These are phyloP conservation scores for Rhyacichthys aspro DNA, from an alignment of 2,797 vertebrate species.

Conservation along the genomic window DNA sequence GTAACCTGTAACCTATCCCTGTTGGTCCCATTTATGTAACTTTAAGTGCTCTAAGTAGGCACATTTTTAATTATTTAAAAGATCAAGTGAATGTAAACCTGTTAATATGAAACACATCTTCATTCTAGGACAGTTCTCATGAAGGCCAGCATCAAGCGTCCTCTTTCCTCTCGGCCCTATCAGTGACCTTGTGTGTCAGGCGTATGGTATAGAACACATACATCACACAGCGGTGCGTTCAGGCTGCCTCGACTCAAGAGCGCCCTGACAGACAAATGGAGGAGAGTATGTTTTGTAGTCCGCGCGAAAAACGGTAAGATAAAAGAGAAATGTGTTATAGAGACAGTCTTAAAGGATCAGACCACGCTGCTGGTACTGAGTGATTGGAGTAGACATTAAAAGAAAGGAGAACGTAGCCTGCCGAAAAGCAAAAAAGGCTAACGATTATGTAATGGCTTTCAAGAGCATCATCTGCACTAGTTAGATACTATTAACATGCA, in stretches of 20 bases:
- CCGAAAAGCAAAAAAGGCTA: slow-evolving; percentile 4
- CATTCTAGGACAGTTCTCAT: slow-evolving; percentile 1
- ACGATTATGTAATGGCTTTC: slow-evolving; percentile 35
- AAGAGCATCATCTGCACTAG: slow-evolving; percentile 30
- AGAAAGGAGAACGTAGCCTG: slow-evolving; percentile 20
- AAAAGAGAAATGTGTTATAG: slow-evolving; percentile 10
- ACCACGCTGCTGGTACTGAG: slow-evolving; percentile 36
- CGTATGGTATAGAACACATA: slow-evolving; percentile 37
- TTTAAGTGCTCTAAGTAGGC: slow-evolving; percentile 5
- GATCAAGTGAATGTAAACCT: not conserved
- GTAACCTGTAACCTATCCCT: slow-evolving; percentile 6
- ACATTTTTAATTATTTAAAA: slow-evolving; percentile 28
- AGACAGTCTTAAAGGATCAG: slow-evolving; percentile 6
- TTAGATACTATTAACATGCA: slow-evolving; percentile 31
- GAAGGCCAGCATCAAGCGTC: slow-evolving; percentile 24
- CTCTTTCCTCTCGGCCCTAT: slow-evolving; percentile 31
- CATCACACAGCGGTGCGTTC: slow-evolving; percentile 35
- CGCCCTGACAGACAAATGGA: slow-evolving; percentile 24
- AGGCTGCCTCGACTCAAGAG: slow-evolving; percentile 24
- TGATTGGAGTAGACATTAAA: slow-evolving; percentile 30
- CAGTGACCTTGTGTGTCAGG: slow-evolving; percentile 55
- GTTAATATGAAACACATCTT: slow-evolving; percentile 11
- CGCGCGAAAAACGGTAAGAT: not conserved
- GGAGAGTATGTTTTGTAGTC: slow-evolving; percentile 7
- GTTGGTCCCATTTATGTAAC: slow-evolving; percentile 7